These are phyloP conservation scores for Dascyllus trimaculatus DNA, from an alignment of 2,113 vertebrate species.

Conservation along the genomic window DNA sequence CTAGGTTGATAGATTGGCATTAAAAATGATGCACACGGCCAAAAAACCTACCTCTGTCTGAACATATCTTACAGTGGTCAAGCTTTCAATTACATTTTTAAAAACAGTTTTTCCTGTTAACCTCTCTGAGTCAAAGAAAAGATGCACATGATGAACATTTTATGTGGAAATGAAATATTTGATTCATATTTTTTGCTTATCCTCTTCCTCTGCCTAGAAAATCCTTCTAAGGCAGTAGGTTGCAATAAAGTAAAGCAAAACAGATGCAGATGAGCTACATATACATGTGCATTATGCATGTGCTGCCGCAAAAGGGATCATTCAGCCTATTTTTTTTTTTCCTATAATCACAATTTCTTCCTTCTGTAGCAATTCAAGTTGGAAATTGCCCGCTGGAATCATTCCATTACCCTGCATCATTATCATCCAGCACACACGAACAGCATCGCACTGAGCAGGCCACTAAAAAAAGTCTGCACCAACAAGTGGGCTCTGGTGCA, in stretches of 20 bases:
- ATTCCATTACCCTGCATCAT: conserved; percentile 18
- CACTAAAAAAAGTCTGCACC: conserved; percentile 11
- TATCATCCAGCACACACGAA: conserved; percentile 30
- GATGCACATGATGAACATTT: too few relatives aligned
- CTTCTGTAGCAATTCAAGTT: conserved; percentile 12
- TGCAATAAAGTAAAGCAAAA: background rate
- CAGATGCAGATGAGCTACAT: background rate
- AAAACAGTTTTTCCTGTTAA: too few relatives aligned
- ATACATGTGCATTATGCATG: background rate
- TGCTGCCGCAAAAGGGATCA: background rate
- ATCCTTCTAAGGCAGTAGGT: too few relatives aligned
- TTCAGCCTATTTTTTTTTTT: background rate
- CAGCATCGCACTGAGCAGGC: conserved; percentile 31
- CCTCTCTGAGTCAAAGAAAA: too few relatives aligned
- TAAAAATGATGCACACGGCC: too few relatives aligned
- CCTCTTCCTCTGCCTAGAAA: too few relatives aligned
- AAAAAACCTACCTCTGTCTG: too few relatives aligned
- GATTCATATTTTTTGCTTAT: too few relatives aligned
- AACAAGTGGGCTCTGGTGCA: conserved; percentile 26
- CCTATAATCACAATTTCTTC: conserved; percentile 7
- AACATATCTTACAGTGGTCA: too few relatives aligned
- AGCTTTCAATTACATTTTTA: too few relatives aligned
- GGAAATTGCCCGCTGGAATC: conserved; percentile 14
- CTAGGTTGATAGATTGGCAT: too few relatives aligned
- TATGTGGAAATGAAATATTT: too few relatives aligned